These are phyloP conservation scores for Pogonognathellus flavescens DNA, from an alignment of 1,140 invertebrate species.

Conservation along the genomic window DNA sequence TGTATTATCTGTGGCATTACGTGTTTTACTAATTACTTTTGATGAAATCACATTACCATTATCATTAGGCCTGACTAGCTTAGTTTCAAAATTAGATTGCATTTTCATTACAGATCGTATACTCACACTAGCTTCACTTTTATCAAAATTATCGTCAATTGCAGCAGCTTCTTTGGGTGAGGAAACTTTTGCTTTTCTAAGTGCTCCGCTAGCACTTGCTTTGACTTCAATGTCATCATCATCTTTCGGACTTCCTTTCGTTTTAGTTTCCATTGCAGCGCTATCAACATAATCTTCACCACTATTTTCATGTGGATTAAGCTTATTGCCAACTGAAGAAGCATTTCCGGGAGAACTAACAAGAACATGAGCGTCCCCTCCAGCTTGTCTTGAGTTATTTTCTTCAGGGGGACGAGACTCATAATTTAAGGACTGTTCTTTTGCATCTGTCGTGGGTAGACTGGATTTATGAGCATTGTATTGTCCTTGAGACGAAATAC, in stretches of 20 bases:
- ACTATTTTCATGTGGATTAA: no score
- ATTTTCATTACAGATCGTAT: constrained; percentile 1
- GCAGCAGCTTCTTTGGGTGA: background rate
- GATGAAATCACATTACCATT: background rate
- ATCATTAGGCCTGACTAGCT: background rate
- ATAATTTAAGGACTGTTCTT: background rate
- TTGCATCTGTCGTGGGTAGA: background rate
- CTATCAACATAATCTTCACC: background rate
- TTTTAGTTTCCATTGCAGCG: background rate
- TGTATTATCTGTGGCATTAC: background rate
- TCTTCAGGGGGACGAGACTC: background rate
- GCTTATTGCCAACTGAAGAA: no score
- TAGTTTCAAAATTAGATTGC: background rate
- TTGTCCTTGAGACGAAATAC: no score
- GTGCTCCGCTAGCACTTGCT: constrained; percentile 16
- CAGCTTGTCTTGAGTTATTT: background rate
- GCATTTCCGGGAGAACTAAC: background rate
- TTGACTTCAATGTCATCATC: background rate
- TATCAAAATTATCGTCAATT: background rate
- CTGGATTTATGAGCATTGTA: background rate
- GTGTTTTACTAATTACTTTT: no score
- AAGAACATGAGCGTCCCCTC: background rate
- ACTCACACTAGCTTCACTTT: constrained; percentile 11
- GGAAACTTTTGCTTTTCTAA: background rate
- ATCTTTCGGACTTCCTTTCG: background rate